Evolutionary conservation across 2,113 vertebrate genomes (phyloP).

Genomic region (Salvator merianae): DNA sequence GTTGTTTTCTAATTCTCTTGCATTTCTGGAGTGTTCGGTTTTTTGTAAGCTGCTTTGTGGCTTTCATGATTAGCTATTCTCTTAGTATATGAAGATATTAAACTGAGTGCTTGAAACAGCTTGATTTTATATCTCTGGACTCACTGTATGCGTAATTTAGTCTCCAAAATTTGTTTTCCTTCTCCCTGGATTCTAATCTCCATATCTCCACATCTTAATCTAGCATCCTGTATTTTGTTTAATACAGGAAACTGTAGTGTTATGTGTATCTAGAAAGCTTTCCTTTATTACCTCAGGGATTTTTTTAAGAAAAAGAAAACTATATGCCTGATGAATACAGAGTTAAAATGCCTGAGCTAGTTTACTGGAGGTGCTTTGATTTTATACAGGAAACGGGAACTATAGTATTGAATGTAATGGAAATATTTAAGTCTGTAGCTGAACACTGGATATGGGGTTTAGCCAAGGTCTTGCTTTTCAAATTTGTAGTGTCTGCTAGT

Average conservation of each 20-base stretch:
- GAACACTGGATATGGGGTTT: neutral
- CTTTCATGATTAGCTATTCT: too few species aligned
- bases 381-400: constrained; percentile 11
- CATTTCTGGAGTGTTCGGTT: too few species aligned
- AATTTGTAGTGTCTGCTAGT: too few species aligned
- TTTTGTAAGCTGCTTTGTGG: neutral
- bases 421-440: neutral
- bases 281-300: constrained; percentile 34
- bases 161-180: too few species aligned
- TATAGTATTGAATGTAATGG: neutral
- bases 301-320: constrained; percentile 66
- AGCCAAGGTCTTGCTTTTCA: too few species aligned
- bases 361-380: neutral
- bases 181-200: too few species aligned
- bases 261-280: constrained; percentile 23
- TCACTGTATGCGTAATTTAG: too few species aligned
- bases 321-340: constrained; percentile 14
- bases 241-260: constrained; percentile 51
- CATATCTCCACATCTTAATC: too few species aligned
- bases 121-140: too few species aligned
- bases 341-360: constrained; percentile 17
- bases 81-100: too few species aligned
- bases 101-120: too few species aligned
- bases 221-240: constrained; percentile 23
- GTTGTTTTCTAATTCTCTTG: too few species aligned